Conservation (phyloP, 2,888 invertebrate genomes). For the Agriotes lineatus region DNA sequence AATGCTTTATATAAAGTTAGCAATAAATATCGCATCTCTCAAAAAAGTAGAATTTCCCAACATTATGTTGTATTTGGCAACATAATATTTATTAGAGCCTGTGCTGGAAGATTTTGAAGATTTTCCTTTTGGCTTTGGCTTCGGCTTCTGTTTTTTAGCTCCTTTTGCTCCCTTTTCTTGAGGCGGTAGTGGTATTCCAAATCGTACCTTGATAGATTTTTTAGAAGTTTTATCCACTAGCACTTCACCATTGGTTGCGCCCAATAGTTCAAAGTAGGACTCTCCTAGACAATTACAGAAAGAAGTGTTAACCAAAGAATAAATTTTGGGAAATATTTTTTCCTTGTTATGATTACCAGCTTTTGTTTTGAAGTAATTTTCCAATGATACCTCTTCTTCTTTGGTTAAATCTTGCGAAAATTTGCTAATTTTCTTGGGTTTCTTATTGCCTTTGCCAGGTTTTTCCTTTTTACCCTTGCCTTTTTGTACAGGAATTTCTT, state of each 20-base stretch:
- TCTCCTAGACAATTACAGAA: conserved; percentile 27
- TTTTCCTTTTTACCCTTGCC: background rate
- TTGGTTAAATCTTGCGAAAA: conserved; percentile 46
- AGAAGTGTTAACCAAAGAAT: background rate
- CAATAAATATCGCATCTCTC: conserved; percentile 52
- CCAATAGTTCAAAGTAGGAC: conserved; percentile 45
- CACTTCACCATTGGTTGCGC: background rate
- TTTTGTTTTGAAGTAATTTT: conserved; percentile 40
- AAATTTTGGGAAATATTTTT: background rate
- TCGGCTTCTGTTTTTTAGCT: conserved; percentile 14
- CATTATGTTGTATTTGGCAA: conserved; percentile 52
- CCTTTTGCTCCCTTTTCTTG: conserved; percentile 20
- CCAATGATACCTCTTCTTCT: conserved; percentile 50
- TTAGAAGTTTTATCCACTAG: conserved; percentile 32
- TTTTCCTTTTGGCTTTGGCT: conserved; percentile 3
- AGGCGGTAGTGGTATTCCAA: conserved; percentile 29
- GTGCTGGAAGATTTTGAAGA: conserved; percentile 20
- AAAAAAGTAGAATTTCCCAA: conserved; percentile 47
- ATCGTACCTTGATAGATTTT: conserved; percentile 38
- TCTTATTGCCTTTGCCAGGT: conserved; percentile 32
- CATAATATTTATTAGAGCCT: conserved; percentile 36
- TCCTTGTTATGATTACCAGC: conserved; percentile 28
- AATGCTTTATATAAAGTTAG: conserved; percentile 38
- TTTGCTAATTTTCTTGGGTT: conserved; percentile 41
- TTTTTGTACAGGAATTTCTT: background rate